Base-by-base conservation (phyloP, 2,888 invertebrate genomes). In the Noctua fimbriata region DNA sequence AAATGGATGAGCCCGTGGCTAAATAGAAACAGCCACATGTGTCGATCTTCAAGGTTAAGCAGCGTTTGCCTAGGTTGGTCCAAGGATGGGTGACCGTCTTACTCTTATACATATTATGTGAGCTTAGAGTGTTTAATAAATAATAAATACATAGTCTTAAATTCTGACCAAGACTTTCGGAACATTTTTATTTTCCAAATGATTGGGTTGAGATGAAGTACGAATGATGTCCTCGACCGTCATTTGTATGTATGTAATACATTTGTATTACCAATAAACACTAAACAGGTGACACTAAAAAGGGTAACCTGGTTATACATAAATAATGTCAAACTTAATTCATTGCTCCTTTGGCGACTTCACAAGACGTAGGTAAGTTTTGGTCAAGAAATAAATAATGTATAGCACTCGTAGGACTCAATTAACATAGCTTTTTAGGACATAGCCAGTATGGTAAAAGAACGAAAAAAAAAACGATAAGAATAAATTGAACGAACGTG, bases 291-390 rank as follows among this genome's bases (percentile, higher is more conserved):
- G 71, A 32, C 66, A 49, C 47, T 66, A 41, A 78, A 36, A 71
- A 79, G 55, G 70, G 36, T 66, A 41, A 71, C 70, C 32, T 21
- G 36, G 28, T 67, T 28, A 65, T 79, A 67, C 71, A 84, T 84
- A 74, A 78, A 67, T 74, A 84, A 82, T 63, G 32, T 36, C 36
- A 52, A 55, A 49, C 52, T 73, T 49, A 81, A 60, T 73, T 78
- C 21, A 66, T 73, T 83, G 55, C 41, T 70, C 24, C 49, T 47
- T 70, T 84, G n/a, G 52, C 9, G 32, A 49, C 18, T 47, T 41
- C 32, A 4, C 4, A 32, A 28, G 21, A 36, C 32, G 32, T 0
- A 12, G 10, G 65, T 32, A 63, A 63, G 65, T 65, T 18, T 36
- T 21, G 36, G 10, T 28, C 12, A 36, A 65, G 32, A 65, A 65